Evolutionary conservation across 2,797 vertebrate genomes (phyloP).

Genomic region (Sebastolobus alascanus): DNA sequence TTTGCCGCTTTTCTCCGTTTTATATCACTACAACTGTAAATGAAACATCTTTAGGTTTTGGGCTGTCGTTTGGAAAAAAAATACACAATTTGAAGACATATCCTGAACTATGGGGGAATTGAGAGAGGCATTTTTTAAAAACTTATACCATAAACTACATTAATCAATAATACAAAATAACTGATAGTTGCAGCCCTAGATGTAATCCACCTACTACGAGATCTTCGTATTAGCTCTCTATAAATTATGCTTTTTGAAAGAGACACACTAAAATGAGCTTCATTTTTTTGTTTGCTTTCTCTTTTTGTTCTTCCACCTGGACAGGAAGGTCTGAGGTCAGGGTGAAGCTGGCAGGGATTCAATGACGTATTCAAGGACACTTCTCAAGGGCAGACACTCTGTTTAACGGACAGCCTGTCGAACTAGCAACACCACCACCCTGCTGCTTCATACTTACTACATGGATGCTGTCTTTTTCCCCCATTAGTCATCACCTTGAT

Average conservation of each 20-base stretch:
- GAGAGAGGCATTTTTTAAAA: not conserved
- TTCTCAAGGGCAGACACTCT: constrained; percentile 42
- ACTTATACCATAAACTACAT: not conserved
- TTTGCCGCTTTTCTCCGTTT: no score
- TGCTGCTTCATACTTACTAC: constrained; percentile 21
- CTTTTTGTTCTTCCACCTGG: constrained; percentile 20
- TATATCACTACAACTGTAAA: not conserved
- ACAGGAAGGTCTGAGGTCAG: constrained; percentile 41
- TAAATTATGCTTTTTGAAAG: not conserved
- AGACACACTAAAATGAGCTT: not conserved
- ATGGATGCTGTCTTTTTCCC: not conserved
- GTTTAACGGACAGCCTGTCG: constrained; percentile 25
- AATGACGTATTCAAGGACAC: constrained; percentile 37
- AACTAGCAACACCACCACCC: not conserved
- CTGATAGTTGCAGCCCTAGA: not conserved
- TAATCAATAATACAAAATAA: not conserved
- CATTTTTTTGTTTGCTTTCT: not conserved
- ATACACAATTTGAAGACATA: not conserved
- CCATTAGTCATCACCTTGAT: constrained; percentile 8
- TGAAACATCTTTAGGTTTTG: not conserved
- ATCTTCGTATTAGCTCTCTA: not conserved
- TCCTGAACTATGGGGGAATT: not conserved
- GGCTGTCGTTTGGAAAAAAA: not conserved
- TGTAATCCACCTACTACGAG: not conserved
- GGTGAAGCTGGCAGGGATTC: constrained; percentile 42